Percentiles rank a stretch among this genome's conserved stretches.
phyloP scores from a whole-genome alignment of 2,888 invertebrate genomes.

The Hartigia nigra region DNA sequence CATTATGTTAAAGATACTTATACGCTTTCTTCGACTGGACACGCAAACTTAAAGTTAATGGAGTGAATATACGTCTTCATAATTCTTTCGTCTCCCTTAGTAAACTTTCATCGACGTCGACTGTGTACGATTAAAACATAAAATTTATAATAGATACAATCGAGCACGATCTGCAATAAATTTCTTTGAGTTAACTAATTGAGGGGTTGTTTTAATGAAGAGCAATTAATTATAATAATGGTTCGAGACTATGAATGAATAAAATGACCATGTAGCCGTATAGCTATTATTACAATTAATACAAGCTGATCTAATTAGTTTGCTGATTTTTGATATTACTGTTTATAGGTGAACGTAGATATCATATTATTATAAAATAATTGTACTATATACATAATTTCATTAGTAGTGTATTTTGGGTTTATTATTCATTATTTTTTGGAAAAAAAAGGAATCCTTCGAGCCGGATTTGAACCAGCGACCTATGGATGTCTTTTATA shows the following conservation, averaged over 20 bases:
- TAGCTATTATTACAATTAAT: background rate
- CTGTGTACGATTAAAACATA: background rate
- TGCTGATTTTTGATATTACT: background rate
- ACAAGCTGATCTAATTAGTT: background rate
- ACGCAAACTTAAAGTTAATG: too few species aligned
- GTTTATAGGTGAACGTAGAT: background rate
- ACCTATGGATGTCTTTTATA: constrained; percentile 55
- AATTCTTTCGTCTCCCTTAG: background rate
- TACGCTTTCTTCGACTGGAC: background rate
- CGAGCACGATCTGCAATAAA: background rate
- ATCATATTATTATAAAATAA: background rate
- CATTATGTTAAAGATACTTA: background rate
- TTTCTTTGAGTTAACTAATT: background rate
- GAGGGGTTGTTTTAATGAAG: background rate
- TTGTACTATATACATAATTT: background rate
- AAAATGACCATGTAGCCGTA: background rate
- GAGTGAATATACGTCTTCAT: too few species aligned
- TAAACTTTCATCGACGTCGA: background rate
- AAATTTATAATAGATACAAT: background rate
- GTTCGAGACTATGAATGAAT: background rate
- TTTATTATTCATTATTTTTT: background rate
- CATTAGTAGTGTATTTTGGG: background rate
- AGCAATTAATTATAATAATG: background rate
- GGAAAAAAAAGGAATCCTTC: constrained; percentile 17
- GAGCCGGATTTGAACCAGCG: constrained; percentile 64